These are phyloP conservation scores for Sinonovacula constricta DNA, from an alignment of 1,140 invertebrate genomes.

Conservation along the genomic window DNA sequence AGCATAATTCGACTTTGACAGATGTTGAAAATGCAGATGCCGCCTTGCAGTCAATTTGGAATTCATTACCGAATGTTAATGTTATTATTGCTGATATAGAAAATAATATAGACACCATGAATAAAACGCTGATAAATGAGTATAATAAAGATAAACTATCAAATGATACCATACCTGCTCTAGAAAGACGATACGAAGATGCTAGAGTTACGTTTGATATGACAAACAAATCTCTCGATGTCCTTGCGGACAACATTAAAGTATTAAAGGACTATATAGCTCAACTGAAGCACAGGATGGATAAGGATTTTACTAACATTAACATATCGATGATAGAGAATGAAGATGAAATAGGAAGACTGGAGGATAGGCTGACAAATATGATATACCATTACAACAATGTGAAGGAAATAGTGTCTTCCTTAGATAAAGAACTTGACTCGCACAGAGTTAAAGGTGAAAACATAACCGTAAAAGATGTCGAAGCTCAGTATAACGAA, in stretches of 20 bases:
- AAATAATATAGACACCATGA: slow-evolving; percentile 8
- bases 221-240: slow-evolving; percentile 33
- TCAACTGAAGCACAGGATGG: slow-evolving; percentile 23
- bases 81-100: slow-evolving; percentile 16
- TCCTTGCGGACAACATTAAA: slow-evolving; percentile 15
- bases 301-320: slow-evolving; percentile 11
- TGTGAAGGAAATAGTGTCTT: slow-evolving; percentile 24
- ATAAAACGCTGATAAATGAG: slow-evolving; percentile 18
- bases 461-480: slow-evolving; percentile 35
- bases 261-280: slow-evolving; percentile 15
- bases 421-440: slow-evolving; percentile 2
- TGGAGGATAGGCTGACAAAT: slow-evolving; percentile 33
- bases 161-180: neutral
- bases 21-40: neutral
- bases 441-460: slow-evolving; percentile 24
- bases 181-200: slow-evolving; percentile 22
- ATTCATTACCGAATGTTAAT: neutral
- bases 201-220: slow-evolving; percentile 23
- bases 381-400: slow-evolving; percentile 41
- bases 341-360: slow-evolving; percentile 21
- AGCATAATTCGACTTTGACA: too few species aligned
- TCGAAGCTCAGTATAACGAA: slow-evolving; percentile 17
- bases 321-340: slow-evolving; percentile 35
- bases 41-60: neutral
- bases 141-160: slow-evolving; percentile 13